Percentiles rank a stretch among this genome's conserved stretches.
Evolutionary conservation across 2,113 vertebrate genomes (phyloP).

Genomic region (Scortum barcoo): DNA sequence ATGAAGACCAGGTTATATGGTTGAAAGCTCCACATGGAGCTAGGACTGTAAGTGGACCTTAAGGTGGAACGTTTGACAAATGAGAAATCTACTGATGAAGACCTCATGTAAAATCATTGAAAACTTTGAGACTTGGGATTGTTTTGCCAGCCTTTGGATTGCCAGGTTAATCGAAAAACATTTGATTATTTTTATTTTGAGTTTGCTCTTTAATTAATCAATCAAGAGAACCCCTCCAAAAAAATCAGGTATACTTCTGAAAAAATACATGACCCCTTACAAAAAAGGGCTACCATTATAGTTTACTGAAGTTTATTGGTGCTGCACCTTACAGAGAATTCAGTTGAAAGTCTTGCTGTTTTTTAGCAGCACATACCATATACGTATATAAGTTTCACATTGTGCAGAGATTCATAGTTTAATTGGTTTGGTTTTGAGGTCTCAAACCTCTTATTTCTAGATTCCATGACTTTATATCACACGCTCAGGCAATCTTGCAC

Average conservation of each 20-base stretch:
- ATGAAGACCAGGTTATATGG: neutral
- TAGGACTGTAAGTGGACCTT: too few species aligned
- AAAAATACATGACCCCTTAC: too few species aligned
- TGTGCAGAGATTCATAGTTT: neutral
- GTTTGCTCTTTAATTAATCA: neutral
- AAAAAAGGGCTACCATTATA: too few species aligned
- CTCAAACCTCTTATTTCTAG: constrained; percentile 7
- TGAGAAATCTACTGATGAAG: neutral
- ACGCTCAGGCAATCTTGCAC: neutral
- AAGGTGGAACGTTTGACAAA: neutral
- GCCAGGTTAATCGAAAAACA: neutral
- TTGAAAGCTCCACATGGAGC: neutral
- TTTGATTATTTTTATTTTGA: neutral
- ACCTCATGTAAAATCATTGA: neutral
- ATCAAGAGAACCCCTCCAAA: neutral
- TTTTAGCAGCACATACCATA: neutral
- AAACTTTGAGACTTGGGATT: neutral
- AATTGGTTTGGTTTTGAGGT: neutral
- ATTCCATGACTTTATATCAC: neutral
- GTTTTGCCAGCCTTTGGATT: neutral
- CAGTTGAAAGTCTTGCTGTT: neutral
- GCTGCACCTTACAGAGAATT: constrained; percentile 12
- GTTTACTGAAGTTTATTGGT: neutral
- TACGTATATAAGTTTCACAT: neutral
- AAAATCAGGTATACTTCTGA: too few species aligned